Evolutionary conservation across 2,888 invertebrate species (phyloP).

Genomic region (Teleiodes luculella): DNA sequence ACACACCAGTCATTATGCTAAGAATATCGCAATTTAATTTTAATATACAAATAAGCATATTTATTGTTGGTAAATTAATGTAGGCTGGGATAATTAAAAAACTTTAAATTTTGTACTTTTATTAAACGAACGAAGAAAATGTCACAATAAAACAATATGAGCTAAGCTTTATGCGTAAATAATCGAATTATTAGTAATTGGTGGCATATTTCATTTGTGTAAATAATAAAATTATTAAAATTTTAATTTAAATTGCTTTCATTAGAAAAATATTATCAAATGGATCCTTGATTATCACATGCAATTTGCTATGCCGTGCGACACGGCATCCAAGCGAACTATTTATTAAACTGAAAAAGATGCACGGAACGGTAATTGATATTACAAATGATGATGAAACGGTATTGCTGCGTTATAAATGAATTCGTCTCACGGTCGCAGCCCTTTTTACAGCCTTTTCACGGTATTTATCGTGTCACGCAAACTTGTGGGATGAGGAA

Average conservation of each 20-base stretch:
- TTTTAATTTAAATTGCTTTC: background rate
- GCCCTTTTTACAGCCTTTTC: background rate
- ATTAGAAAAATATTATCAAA: background rate
- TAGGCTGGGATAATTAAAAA: no score
- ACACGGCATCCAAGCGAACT: slow-evolving; percentile 3
- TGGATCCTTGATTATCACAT: background rate
- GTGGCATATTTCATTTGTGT: no score
- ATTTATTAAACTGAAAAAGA: background rate
- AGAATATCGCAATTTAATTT: no score
- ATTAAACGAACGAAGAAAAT: no score
- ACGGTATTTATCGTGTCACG: background rate
- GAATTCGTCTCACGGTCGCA: background rate
- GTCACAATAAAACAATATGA: no score
- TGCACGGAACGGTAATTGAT: background rate
- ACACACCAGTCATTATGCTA: no score
- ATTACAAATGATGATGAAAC: background rate
- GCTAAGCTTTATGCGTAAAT: no score
- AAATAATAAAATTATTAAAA: no score
- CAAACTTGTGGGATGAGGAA: background rate
- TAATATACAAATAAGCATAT: no score
- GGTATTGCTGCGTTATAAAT: background rate
- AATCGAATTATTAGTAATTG: no score
- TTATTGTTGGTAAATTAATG: no score
- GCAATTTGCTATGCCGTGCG: background rate
- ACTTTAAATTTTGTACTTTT: no score